These are phyloP conservation scores for Nicator chloris DNA, from an alignment of 2,113 vertebrate species.

Conservation along the genomic window DNA sequence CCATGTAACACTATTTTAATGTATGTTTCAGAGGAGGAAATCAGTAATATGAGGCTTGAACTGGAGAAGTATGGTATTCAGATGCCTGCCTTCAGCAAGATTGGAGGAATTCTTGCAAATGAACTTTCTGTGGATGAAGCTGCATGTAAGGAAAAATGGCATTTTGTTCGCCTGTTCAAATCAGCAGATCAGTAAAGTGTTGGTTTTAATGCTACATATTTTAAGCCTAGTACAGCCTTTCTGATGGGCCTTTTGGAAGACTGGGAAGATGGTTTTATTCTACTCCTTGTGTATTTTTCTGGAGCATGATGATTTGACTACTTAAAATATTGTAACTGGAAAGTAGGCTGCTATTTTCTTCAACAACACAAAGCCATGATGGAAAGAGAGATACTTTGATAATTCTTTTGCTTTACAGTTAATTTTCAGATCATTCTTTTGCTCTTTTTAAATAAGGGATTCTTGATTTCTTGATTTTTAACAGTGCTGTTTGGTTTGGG, in stretches of 20 bases:
- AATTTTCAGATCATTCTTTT: background rate
- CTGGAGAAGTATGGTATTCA: conserved; percentile 99
- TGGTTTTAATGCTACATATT: background rate
- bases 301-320: background rate
- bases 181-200: background rate
- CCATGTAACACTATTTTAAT: background rate
- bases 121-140: conserved; percentile 98
- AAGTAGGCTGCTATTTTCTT: background rate
- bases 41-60: conserved; percentile 97
- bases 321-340: background rate
- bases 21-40: conserved; percentile 89
- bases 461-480: background rate
- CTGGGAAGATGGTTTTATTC: background rate
- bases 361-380: background rate
- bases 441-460: background rate
- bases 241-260: background rate
- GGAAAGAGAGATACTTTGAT: background rate
- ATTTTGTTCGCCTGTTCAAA: background rate
- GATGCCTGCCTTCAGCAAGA: conserved; percentile 99
- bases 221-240: background rate
- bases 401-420: background rate
- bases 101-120: conserved; percentile 96
- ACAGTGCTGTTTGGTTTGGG: background rate
- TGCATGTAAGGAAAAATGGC: conserved; percentile 78
- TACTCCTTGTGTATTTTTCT: background rate